A percentile compares a stretch with the other conserved stretches of the same genome.
These are phyloP conservation scores for Branchinecta lindahli DNA, from an alignment of 1,140 invertebrate genomes.

Conservation along the genomic window DNA sequence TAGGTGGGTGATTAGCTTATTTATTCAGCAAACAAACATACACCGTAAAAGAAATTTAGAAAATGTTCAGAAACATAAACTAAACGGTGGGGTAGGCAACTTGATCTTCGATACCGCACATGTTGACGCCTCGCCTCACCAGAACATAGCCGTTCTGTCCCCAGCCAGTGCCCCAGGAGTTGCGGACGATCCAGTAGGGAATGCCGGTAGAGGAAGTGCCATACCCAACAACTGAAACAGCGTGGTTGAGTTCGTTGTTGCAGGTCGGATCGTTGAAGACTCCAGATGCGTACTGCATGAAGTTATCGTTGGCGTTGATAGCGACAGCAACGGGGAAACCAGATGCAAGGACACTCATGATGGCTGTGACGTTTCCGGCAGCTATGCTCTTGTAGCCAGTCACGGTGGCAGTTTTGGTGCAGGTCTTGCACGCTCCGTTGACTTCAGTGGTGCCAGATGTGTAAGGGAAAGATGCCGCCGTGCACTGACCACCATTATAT, in stretches of 20 bases:
- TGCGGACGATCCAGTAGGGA: conserved; percentile 30
- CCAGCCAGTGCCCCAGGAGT: conserved; percentile 34
- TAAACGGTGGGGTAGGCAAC: background rate
- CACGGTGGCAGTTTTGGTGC: background rate
- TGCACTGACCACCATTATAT: background rate
- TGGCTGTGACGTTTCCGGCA: conserved; percentile 12
- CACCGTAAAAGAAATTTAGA: too few species aligned
- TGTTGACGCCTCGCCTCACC: conserved; percentile 34
- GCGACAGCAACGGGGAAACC: conserved; percentile 28
- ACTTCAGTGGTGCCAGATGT: background rate
- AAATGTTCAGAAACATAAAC: too few species aligned
- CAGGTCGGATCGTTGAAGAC: conserved; percentile 35
- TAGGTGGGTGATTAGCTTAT: too few species aligned
- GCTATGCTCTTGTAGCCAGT: conserved; percentile 6
- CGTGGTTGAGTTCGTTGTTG: conserved; percentile 34
- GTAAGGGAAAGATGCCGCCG: background rate
- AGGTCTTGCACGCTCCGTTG: background rate
- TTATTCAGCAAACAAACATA: too few species aligned
- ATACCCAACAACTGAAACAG: conserved; percentile 39
- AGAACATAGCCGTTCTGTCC: conserved; percentile 40
- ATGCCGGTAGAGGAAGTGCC: conserved; percentile 23
- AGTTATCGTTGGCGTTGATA: conserved; percentile 28
- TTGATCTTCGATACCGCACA: conserved; percentile 23
- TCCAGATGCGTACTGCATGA: conserved; percentile 24
- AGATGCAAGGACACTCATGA: conserved; percentile 22